Base-by-base conservation (phyloP, 2,888 invertebrate genomes). In the Salticus scenicus region DNA sequence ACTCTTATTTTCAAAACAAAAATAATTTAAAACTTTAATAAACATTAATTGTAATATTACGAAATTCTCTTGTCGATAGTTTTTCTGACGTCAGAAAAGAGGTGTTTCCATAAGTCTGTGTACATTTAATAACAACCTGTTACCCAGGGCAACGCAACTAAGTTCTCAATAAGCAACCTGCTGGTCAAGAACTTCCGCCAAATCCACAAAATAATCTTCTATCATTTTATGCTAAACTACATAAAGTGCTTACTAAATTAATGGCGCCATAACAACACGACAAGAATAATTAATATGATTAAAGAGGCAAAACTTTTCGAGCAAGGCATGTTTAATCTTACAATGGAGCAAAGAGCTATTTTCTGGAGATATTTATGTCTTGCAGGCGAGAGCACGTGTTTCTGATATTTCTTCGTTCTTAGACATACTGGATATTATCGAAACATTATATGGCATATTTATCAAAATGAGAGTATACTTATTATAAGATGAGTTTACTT, bases 101-200 rank as follows among this genome's bases (percentile, higher is more conserved):
- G 24, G 57, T 1, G 24, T 24, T 57, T 24, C 24, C 2, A 24
- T 4, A 4, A 12, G 1, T 57, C 57, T 57, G 57, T 57, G 57
- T 57, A 57, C 57, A 57, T 57, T 57, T 24, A 24, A 57, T 5
- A 57, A 57, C 57, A 57, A 57, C 57, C 57, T 57, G 57, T 57
- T 57, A 57, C 57, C 57, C 57, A 12, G 57, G 57, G 57, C 57
- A 57, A 57, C 57, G 24, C 12, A 24, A 24, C 2, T 8, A 57
- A 57, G 57, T 57, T 57, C 57, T 57, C 57, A 57, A 57, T 17
- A 57, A 57, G 57, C 57, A 57, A 4, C 2, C 57, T 57, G 57
- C 24, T 5, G 57, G 57, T 57, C 57, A 57, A 57, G 24, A 57
- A 57, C 57, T 57, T 57, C 57, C 57, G 57, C 57, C 57, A 24